Evolutionary conservation across 1,140 invertebrate species (phyloP), one percentile per base, ranked within the genome.

Genomic region (Eurosta solidaginis): DNA sequence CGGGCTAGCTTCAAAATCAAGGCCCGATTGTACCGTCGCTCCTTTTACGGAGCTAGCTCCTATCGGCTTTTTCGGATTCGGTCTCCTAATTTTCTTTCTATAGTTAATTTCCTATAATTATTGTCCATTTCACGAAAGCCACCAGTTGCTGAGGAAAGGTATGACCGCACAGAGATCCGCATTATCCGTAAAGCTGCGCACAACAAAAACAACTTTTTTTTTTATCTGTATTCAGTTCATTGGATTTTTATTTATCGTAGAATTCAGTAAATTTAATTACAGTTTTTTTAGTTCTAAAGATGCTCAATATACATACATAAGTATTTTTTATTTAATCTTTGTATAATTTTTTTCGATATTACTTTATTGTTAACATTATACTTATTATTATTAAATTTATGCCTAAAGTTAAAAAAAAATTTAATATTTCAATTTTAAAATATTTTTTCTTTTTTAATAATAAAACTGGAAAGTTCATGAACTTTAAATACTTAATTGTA

Each of bases 241-340:
- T 74, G 44, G 73, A 74, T 74, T 42, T 74, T 74, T 74, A 74
- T 74, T 74, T 22, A 47, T 74, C 40, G 27, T 74, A 74, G 44
- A 74, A 74, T 74, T 74, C 40, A 74, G 44, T 74, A 74, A 74
- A 45, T 74, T 45, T 47, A 74, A 74, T 74, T 74, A 47, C 73
- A 45, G 14, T 74, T n/a, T 45, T 74, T 74, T 74, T 29, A 45
- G 27, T 74, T 74, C 73, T 74, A 74, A 47, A 74, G 73, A 47
- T 74, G 45, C 45, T 74, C 59, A 68, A 68, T 68, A 68, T 68
- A 68, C 36, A 33, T 29, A 68, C 40, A 40, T 68, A 68, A 40
- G 44, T 73, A 33, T 17, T 20, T 68, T 68, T 33, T 40, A 63
- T 12, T 63, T 36, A 22, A 44, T 75, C 44, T 75, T 9, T 75